A percentile compares a stretch with the other conserved stretches of the same genome.
phyloP scores from a whole-genome alignment of 2,888 invertebrate genomes.

The Mamestra brassicae region DNA sequence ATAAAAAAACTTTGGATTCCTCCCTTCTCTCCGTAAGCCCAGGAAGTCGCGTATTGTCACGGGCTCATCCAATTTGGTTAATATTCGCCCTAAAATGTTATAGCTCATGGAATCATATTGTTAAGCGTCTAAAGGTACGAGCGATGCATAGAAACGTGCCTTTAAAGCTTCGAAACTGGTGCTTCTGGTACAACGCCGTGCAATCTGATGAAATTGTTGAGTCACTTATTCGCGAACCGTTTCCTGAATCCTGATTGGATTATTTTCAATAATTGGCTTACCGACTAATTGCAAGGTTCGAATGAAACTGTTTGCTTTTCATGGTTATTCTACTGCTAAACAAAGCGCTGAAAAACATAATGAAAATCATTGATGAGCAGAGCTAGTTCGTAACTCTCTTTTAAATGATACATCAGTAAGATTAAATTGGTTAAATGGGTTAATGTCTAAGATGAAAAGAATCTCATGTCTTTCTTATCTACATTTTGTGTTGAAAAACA shows the following conservation, averaged over 20 bases:
- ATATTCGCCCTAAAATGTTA: conserved; percentile 65
- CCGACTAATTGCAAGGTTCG: conserved; percentile 5
- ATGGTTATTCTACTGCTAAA: background rate
- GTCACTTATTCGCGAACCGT: conserved; percentile 43
- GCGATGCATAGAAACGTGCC: conserved; percentile 65
- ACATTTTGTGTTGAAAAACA: no score
- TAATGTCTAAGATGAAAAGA: background rate
- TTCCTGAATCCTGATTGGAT: conserved; percentile 49
- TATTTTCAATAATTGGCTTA: conserved; percentile 19
- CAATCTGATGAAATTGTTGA: conserved; percentile 57
- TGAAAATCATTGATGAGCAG: background rate
- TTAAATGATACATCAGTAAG: background rate
- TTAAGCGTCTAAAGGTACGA: conserved; percentile 43
- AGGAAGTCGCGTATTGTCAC: conserved; percentile 20
- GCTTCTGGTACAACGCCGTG: conserved; percentile 50
- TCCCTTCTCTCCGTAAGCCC: background rate
- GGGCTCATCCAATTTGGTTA: conserved; percentile 64
- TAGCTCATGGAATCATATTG: conserved; percentile 62
- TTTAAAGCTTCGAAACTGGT: conserved; percentile 48
- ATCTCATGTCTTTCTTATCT: no score
- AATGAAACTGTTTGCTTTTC: conserved; percentile 4
- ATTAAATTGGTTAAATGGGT: background rate
- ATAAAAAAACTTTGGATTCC: conserved; percentile 21
- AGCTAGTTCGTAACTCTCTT: background rate
- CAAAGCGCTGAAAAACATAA: background rate